phyloP scores from a whole-genome alignment of 2,113 vertebrate species.

The Malaclemys terrapin region DNA sequence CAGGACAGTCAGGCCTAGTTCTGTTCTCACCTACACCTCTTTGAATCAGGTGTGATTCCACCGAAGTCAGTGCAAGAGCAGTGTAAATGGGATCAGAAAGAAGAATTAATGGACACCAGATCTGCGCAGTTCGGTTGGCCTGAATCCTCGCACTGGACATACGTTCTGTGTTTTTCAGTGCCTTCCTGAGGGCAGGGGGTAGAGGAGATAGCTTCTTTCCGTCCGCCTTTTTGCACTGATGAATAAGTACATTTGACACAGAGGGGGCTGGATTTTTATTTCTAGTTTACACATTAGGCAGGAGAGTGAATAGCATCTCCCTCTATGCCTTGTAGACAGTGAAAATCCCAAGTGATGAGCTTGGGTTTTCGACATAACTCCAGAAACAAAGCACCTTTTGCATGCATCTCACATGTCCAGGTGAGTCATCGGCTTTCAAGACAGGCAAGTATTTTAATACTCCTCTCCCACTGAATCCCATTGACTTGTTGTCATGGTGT shows the following conservation, averaged over 20 bases:
- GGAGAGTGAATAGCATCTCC: neutral
- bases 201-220: neutral
- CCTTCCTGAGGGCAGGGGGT: neutral
- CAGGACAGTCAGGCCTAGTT: neutral
- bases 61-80: neutral
- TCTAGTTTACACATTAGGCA: neutral
- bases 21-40: neutral
- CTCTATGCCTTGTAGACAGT: neutral
- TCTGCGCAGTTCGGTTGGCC: neutral
- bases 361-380: neutral
- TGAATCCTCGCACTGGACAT: neutral
- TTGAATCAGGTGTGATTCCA: too few relatives aligned
- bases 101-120: neutral
- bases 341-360: neutral
- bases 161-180: neutral
- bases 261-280: neutral
- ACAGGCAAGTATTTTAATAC: neutral
- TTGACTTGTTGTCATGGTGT: neutral
- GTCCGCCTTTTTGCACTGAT: neutral
- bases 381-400: neutral
- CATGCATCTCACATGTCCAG: neutral
- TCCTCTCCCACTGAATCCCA: accelerated
- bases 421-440: neutral
- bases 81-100: neutral
- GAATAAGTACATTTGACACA: neutral